Conservation (phyloP, 1,140 invertebrate species). For the Philopotamus ludificatus region DNA sequence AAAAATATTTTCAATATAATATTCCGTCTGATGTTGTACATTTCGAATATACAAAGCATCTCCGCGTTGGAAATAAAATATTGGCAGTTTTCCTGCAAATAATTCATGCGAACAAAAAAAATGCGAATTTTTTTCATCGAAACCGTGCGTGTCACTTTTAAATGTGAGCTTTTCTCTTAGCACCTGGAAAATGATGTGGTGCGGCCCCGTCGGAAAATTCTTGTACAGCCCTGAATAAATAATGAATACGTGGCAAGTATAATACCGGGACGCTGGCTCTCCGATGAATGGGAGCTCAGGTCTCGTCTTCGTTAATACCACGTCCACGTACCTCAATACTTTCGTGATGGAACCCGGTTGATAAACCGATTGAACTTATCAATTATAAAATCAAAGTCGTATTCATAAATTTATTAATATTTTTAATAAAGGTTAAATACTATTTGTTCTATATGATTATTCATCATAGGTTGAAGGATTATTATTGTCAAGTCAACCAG, state of each 20-base stretch:
- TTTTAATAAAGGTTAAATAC: no score
- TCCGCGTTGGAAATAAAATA: neutral
- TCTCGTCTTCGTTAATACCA: neutral
- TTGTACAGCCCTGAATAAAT: conserved; percentile 22
- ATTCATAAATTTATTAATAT: no score
- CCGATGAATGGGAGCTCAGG: neutral
- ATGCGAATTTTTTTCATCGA: neutral
- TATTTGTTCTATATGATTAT: no score
- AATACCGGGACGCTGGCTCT: neutral
- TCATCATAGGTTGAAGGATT: no score
- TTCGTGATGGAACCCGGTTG: no score
- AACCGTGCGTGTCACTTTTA: conserved; percentile 7
- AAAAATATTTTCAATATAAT: no score
- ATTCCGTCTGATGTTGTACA: neutral
- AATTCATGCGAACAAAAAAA: neutral
- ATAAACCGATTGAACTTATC: no score
- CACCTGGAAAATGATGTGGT: neutral
- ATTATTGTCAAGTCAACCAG: no score
- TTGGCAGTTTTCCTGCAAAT: neutral
- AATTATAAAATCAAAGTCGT: no score
- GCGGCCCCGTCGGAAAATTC: conserved; percentile 9
- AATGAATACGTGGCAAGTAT: conserved; percentile 4
- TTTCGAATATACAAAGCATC: no score
- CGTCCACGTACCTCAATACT: neutral
- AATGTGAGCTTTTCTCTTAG: conserved; percentile 12